phyloP scores from a whole-genome alignment of 2,888 invertebrate genomes.

The Tanypteryx hageni region DNA sequence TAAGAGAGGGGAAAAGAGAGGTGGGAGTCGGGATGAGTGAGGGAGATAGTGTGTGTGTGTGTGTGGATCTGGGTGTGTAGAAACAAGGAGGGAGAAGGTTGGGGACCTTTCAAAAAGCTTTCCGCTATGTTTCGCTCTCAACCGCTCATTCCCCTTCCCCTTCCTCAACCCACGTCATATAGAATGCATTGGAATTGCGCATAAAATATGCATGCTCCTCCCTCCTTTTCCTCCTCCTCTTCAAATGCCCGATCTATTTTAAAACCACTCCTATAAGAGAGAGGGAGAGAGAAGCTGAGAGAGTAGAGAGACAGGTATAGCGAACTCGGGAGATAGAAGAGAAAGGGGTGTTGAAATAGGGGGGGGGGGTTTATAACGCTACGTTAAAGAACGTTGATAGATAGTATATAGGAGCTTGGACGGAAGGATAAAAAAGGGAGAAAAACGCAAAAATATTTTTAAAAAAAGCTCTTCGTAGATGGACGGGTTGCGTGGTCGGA shows the following conservation, averaged over 20 bases:
- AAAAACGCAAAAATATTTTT: too few relatives aligned
- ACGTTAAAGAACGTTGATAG: neutral
- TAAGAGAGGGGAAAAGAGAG: neutral
- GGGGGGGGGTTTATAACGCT: neutral
- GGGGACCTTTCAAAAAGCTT: constrained; percentile 35
- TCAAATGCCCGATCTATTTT: constrained; percentile 6
- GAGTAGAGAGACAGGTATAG: neutral
- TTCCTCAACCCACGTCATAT: neutral
- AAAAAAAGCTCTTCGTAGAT: neutral
- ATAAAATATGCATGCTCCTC: constrained; percentile 52
- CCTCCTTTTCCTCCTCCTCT: neutral
- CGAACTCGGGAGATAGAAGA: neutral
- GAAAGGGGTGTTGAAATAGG: too few relatives aligned
- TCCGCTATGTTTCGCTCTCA: constrained; percentile 19
- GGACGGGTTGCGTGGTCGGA: neutral
- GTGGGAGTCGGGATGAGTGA: neutral
- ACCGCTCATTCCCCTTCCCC: neutral
- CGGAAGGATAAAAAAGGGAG: neutral
- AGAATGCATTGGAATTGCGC: constrained; percentile 41
- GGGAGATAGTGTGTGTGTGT: neutral
- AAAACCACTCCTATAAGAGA: neutral
- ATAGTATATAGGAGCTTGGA: neutral
- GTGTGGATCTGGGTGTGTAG: neutral
- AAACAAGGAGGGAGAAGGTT: neutral
- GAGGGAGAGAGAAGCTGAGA: neutral